A percentile compares a stretch with the other conserved stretches of the same genome.
Conservation (phyloP, 1,140 invertebrate species). For the Kradibia gibbosae region DNA sequence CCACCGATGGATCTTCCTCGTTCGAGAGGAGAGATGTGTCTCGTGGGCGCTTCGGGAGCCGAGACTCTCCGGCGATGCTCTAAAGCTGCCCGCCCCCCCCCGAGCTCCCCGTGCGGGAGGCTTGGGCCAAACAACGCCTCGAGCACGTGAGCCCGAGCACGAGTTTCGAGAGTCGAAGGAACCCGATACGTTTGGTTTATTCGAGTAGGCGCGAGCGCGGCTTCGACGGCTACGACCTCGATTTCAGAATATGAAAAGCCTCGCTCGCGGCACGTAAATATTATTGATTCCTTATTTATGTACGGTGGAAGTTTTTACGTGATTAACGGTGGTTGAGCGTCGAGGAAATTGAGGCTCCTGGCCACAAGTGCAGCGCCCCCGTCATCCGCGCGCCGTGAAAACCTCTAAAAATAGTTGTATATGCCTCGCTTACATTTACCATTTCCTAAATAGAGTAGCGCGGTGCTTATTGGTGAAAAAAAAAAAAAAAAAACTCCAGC, state of each 20-base stretch:
- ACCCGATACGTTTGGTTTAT: constrained; percentile 22
- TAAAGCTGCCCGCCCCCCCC: not conserved
- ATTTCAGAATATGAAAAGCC: constrained; percentile 42
- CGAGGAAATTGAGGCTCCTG: constrained; percentile 6
- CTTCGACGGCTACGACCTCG: constrained; percentile 37
- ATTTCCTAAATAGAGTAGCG: not conserved
- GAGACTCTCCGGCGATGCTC: not conserved
- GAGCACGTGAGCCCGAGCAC: no score
- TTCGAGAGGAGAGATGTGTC: not conserved
- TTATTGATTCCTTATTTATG: constrained; percentile 34
- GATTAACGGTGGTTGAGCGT: constrained; percentile 29
- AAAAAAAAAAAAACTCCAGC: not conserved
- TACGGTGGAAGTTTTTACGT: constrained; percentile 25
- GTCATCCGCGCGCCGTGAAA: not conserved
- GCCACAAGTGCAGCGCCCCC: not conserved
- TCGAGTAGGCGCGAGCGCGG: not conserved
- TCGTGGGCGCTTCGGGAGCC: not conserved
- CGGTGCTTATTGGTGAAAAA: not conserved
- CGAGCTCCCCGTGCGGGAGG: not conserved
- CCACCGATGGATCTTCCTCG: not conserved
- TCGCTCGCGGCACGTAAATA: constrained; percentile 18
- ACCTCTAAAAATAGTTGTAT: not conserved
- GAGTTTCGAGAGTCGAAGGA: not conserved
- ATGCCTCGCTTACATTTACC: not conserved
- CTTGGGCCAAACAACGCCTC: no score